Evolutionary conservation across 2,888 invertebrate species (phyloP), one percentile per base, ranked within the genome.

Genomic region (Chymomyza procnemis): DNA sequence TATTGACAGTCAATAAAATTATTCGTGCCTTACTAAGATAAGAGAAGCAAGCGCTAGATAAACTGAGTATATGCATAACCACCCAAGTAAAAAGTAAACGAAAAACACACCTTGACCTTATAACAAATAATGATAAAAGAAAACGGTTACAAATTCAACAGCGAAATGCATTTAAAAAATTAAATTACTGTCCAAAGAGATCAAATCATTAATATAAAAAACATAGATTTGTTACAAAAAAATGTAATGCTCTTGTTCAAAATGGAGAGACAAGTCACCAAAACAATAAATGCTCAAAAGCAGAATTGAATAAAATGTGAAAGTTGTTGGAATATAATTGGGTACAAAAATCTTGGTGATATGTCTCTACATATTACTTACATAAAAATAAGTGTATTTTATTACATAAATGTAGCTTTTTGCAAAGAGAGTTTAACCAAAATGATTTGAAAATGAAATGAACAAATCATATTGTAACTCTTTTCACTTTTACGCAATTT

Each of bases 191-290:
- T n/a, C n/a, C n/a, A n/a, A n/a, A n/a, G n/a, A n/a, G n/a, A n/a
- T n/a, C n/a, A n/a, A n/a, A n/a, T n/a, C n/a, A n/a, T n/a, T n/a
- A n/a, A n/a, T n/a, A n/a, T n/a, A n/a, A n/a, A n/a, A n/a, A n/a
- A n/a, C n/a, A n/a, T n/a, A n/a, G 26, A 6, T 14, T 55, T 18
- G 18, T 21, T 14, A 30, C 6, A 41, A 75, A 71, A 74, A 64
- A 58, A 60, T 50, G 1, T 16, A 1, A 12, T 2, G 1, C 50
- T 18, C 16, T 16, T 50, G 16, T 8, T n/a, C 8, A 48, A 73
- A 72, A 77, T 69, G 68, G 76, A 81, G 79, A 41, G 12, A 12
- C 12, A 41, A 41, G 34, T 1, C 12, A 12, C 34, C 34, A 41
- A 12, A 12, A 12, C 12, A 41, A 12, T 12, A 41, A 41, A 12